A percentile compares a stretch with the other conserved stretches of the same genome.
Conservation (phyloP, 2,888 invertebrate species). For the Microdon myrmicae region DNA sequence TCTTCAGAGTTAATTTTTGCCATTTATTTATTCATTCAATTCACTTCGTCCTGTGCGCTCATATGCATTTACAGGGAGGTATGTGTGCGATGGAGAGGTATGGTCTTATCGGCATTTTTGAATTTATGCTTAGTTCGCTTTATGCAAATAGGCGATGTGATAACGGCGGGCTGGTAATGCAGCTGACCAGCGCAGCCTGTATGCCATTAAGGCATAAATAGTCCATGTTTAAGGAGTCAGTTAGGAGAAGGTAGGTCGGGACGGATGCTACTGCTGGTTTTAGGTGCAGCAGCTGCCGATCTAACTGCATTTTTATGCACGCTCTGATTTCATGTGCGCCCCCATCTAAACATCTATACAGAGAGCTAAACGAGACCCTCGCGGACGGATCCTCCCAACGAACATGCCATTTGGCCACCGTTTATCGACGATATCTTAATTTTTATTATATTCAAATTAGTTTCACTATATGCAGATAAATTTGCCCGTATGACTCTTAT, state of each 20-base stretch:
- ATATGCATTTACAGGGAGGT: too few relatives aligned
- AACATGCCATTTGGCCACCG: slow-evolving; percentile 49
- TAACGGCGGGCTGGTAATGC: slow-evolving; percentile 43
- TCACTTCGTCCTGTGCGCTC: slow-evolving; percentile 23
- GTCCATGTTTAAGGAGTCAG: slow-evolving; percentile 17
- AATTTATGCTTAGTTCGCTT: slow-evolving; percentile 41
- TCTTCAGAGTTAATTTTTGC: slow-evolving; percentile 37
- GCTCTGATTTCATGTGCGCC: slow-evolving; percentile 44
- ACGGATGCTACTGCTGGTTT: too few relatives aligned
- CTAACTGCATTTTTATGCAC: slow-evolving; percentile 37
- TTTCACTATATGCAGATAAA: slow-evolving; percentile 47
- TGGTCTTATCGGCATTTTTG: slow-evolving; percentile 34
- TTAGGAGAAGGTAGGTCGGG: slow-evolving; percentile 18
- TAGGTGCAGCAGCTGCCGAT: slow-evolving; percentile 38
- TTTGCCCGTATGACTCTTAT: slow-evolving; percentile 43
- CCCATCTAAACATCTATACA: too few relatives aligned
- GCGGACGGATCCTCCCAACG: slow-evolving; percentile 32
- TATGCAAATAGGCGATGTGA: slow-evolving; percentile 51
- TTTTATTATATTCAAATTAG: slow-evolving; percentile 53
- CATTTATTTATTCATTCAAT: slow-evolving; percentile 47
- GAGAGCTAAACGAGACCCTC: slow-evolving; percentile 9
- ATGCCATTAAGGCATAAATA: slow-evolving; percentile 38
- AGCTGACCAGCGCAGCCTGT: slow-evolving; percentile 27
- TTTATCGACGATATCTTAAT: slow-evolving; percentile 52
- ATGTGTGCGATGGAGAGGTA: too few relatives aligned